Evolutionary conservation across 1,140 invertebrate genomes (phyloP).

Genomic region (Trypoxylus dichotomus): DNA sequence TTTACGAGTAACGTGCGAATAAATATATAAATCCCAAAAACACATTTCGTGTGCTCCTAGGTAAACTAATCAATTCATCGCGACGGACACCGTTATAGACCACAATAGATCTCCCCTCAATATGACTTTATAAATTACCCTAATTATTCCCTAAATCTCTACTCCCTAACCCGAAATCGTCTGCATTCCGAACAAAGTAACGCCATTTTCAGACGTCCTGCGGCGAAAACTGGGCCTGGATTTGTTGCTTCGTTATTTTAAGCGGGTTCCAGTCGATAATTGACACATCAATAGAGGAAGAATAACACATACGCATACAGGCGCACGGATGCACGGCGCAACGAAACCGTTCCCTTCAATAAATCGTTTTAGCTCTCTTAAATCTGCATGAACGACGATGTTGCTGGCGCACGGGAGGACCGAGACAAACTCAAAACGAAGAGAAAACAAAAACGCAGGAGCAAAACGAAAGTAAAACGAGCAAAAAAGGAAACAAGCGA

Average conservation of each 20-base stretch:
- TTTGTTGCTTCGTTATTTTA: constrained; percentile 30
- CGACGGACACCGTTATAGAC: too few species aligned
- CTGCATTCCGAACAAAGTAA: too few species aligned
- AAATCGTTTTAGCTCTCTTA: not conserved
- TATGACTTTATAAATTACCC: too few species aligned
- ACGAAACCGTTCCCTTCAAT: not conserved
- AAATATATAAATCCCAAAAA: too few species aligned
- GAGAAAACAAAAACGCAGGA: not conserved
- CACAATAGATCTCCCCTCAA: too few species aligned
- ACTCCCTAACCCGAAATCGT: too few species aligned
- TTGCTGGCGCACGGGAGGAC: not conserved
- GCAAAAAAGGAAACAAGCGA: not conserved
- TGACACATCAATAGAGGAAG: constrained; percentile 37
- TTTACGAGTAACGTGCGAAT: too few species aligned
- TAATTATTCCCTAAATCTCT: too few species aligned
- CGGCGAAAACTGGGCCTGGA: not conserved
- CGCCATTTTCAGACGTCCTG: not conserved
- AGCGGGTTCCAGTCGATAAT: constrained; percentile 35
- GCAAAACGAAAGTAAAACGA: too few species aligned
- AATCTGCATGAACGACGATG: not conserved
- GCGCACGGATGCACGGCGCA: not conserved
- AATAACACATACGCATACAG: constrained; percentile 26
- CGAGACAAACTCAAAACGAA: not conserved
- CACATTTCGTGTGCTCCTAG: too few species aligned
- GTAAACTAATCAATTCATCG: too few species aligned